Percentiles rank a stretch among this genome's conserved stretches.
Conservation (phyloP, 37 sponge, comb jelly and placozoan genomes). For the Ianthella basta region DNA sequence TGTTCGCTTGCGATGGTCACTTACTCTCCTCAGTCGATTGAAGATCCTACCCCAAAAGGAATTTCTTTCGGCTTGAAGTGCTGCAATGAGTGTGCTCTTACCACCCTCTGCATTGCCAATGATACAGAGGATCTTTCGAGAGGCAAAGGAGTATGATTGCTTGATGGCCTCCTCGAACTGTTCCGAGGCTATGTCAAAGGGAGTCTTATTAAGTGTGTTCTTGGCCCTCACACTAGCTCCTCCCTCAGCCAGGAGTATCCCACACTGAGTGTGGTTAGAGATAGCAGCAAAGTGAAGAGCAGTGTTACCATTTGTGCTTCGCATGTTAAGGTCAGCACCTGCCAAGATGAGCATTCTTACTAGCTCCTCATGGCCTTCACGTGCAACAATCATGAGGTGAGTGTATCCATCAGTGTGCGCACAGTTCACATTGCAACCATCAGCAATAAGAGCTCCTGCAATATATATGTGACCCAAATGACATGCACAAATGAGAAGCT, state of each 20-base stretch:
- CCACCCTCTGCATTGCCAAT: slow-evolving; percentile 19
- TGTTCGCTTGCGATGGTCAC: not conserved
- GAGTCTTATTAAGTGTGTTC: not conserved
- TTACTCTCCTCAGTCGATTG: not conserved
- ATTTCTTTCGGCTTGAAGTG: not conserved
- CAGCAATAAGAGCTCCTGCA: no score
- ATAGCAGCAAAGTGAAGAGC: slow-evolving; percentile 11
- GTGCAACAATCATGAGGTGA: not conserved
- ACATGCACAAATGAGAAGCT: no score
- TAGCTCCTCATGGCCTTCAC: not conserved
- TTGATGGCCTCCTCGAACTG: not conserved
- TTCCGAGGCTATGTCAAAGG: not conserved
- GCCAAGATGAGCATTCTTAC: not conserved
- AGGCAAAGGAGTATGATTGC: not conserved
- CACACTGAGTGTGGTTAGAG: slow-evolving; percentile 3
- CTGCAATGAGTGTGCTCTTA: slow-evolving; percentile 19
- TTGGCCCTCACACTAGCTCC: not conserved
- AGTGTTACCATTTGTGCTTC: not conserved
- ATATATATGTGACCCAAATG: no score
- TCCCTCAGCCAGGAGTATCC: slow-evolving; percentile 4
- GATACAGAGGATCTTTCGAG: slow-evolving; percentile 6
- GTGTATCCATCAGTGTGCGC: no score
- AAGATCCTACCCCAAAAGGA: not conserved
- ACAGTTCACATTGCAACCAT: no score
- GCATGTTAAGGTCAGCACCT: not conserved